phyloP scores from a whole-genome alignment of 92 coral and sea anemone species.

The Anthopleura xanthogrammica region DNA sequence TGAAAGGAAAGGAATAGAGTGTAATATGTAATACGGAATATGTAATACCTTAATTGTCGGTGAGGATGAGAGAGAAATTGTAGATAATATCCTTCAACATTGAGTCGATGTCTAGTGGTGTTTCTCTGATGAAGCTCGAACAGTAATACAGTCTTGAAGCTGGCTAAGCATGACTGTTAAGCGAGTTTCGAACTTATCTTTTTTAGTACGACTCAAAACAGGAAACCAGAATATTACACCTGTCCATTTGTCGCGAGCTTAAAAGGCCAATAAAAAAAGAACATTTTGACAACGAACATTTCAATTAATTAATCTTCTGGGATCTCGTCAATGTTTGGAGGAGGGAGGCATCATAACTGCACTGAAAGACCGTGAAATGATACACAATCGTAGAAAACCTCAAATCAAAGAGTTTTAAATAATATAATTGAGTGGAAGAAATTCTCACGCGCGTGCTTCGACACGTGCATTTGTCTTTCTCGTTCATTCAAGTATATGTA shows the following conservation, averaged over 20 bases:
- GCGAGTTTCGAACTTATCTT: not conserved
- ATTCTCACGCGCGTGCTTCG: too few species aligned
- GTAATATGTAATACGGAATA: too few species aligned
- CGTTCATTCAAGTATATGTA: not conserved
- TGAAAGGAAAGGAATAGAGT: too few species aligned
- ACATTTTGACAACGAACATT: not conserved
- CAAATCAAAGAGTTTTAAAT: too few species aligned
- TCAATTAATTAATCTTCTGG: not conserved
- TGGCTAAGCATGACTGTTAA: not conserved
- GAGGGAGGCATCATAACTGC: not conserved
- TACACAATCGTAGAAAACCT: too few species aligned
- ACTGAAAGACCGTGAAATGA: too few species aligned
- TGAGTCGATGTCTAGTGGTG: not conserved
- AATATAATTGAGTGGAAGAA: too few species aligned
- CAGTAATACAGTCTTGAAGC: not conserved
- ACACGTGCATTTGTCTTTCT: not conserved
- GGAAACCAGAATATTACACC: constrained; percentile 1
- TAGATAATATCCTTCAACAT: not conserved
- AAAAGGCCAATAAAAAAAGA: constrained; percentile 5
- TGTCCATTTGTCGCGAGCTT: not conserved
- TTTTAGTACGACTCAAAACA: not conserved
- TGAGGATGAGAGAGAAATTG: not conserved
- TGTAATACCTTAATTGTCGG: too few species aligned
- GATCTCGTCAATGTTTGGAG: not conserved
- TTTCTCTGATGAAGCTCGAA: not conserved